Percentiles rank a stretch among this genome's conserved stretches.
Conservation (phyloP, 2,797 vertebrate species). For the Emys orbicularis region DNA sequence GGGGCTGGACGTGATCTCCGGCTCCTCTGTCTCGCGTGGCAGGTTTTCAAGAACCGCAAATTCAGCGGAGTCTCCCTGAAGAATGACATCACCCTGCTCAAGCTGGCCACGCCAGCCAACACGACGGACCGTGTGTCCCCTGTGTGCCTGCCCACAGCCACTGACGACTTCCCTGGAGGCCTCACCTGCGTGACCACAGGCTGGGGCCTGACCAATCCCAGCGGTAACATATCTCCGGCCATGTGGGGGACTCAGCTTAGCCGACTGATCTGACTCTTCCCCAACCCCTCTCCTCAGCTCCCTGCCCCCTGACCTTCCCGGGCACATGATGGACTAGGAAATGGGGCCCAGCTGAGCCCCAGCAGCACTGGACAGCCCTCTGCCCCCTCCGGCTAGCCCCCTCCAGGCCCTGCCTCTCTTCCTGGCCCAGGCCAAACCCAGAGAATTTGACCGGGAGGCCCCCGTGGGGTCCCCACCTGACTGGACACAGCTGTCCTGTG, state of each 20-base stretch:
- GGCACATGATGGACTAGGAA: too few relatives aligned
- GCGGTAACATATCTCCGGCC: background rate
- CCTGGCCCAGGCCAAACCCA: background rate
- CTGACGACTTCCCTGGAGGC: constrained; percentile 39
- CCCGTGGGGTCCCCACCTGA: too few relatives aligned
- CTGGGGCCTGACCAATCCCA: constrained; percentile 72
- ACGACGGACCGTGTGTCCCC: constrained; percentile 22
- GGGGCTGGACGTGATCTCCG: background rate
- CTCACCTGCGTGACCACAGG: constrained; percentile 70
- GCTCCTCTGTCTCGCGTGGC: background rate
- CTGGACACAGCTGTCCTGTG: background rate
- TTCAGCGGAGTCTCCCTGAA: constrained; percentile 82
- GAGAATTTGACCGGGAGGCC: too few relatives aligned
- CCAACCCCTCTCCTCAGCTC: too few relatives aligned
- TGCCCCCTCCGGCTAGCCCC: background rate
- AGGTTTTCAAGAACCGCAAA: constrained; percentile 88
- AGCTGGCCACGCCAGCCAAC: constrained; percentile 74
- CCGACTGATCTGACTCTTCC: background rate
- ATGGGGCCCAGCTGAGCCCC: too few relatives aligned
- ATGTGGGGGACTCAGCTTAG: too few relatives aligned
- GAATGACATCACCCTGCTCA: constrained; percentile 89
- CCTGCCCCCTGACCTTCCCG: too few relatives aligned
- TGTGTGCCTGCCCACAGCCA: constrained; percentile 69
- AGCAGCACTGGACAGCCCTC: too few relatives aligned
- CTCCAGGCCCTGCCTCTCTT: background rate